Conservation (phyloP, 2,888 invertebrate genomes). For the Lithophane semibrunnea region DNA sequence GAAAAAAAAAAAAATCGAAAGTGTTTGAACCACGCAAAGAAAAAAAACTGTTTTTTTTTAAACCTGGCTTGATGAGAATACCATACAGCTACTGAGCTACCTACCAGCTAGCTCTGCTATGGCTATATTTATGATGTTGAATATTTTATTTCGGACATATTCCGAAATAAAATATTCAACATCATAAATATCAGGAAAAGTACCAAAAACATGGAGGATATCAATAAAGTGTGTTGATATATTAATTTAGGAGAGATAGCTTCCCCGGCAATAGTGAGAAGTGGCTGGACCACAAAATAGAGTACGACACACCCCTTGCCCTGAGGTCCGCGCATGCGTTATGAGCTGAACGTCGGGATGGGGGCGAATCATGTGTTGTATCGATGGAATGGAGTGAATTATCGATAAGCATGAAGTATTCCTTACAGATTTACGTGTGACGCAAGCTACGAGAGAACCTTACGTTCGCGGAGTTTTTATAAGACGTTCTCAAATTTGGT, state of each 20-base stretch:
- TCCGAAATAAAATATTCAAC: constrained; percentile 45
- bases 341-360: constrained; percentile 26
- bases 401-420: background rate
- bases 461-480: background rate
- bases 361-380: background rate
- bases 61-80: background rate
- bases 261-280: constrained; percentile 47
- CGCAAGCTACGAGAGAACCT: background rate
- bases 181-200: constrained; percentile 11
- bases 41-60: background rate
- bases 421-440: background rate
- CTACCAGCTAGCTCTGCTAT: no score
- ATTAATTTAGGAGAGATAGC: constrained; percentile 22
- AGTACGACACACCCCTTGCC: constrained; percentile 59
- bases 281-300: constrained; percentile 45
- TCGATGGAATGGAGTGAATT: constrained; percentile 29
- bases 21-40: constrained; percentile 1
- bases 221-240: constrained; percentile 52
- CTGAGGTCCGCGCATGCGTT: constrained; percentile 50
- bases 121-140: no score
- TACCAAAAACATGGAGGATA: constrained; percentile 19
- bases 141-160: no score
- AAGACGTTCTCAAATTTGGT: background rate
- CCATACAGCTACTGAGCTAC: no score
- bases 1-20: background rate